Percentiles rank a stretch among this genome's conserved stretches.
phyloP scores from a whole-genome alignment of 2,888 invertebrate species.

The Agrotis exclamationis region DNA sequence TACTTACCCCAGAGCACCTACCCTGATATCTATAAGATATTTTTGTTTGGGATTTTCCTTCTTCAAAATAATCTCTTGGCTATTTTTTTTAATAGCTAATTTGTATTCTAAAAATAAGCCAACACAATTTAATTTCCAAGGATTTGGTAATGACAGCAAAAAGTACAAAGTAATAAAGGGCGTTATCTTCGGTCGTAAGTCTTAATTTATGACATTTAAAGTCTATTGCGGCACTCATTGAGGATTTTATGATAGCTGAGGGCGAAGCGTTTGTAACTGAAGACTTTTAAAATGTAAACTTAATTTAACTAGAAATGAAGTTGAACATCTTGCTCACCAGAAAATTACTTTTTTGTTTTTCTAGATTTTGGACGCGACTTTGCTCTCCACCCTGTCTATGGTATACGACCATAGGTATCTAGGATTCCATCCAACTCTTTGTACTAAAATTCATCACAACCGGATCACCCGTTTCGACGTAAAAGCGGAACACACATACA shows the following conservation, averaged over 20 bases:
- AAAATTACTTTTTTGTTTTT: background rate
- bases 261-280: constrained; percentile 51
- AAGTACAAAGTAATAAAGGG: constrained; percentile 58
- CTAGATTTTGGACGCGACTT: too few species aligned
- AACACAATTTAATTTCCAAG: constrained; percentile 25
- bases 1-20: too few species aligned
- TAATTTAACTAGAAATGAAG: constrained; percentile 37
- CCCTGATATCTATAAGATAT: too few species aligned
- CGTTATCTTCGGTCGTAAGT: constrained; percentile 60
- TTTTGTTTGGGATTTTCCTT: too few species aligned
- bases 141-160: constrained; percentile 53
- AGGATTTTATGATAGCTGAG: constrained; percentile 50
- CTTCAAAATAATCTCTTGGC: too few species aligned
- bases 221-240: constrained; percentile 53
- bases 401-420: too few species aligned
- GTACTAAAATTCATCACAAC: too few species aligned
- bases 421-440: too few species aligned
- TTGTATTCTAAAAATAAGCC: constrained; percentile 9
- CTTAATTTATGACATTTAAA: constrained; percentile 63
- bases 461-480: too few species aligned
- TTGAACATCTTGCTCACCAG: constrained; percentile 22
- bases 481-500: too few species aligned
- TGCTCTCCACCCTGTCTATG: too few species aligned
- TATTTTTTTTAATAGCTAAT: too few species aligned
- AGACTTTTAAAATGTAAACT: constrained; percentile 46